Conservation (phyloP, 2,113 vertebrate genomes). For the Pantherophis guttatus region DNA sequence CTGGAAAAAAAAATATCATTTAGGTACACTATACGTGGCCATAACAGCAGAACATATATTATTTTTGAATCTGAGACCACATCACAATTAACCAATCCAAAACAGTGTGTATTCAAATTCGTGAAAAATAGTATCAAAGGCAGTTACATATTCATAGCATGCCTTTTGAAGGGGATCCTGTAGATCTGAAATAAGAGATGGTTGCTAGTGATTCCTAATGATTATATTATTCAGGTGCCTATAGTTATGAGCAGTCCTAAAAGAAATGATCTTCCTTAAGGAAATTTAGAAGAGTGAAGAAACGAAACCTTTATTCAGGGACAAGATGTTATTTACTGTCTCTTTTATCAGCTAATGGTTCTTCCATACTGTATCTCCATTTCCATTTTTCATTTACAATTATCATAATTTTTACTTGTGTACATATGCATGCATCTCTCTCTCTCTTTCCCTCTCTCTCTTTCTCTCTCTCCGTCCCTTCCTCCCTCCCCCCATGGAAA, state of each 20-base stretch:
- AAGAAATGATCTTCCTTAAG: background rate
- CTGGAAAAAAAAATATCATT: background rate
- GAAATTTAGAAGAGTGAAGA: background rate
- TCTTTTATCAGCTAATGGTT: background rate
- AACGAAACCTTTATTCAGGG: background rate
- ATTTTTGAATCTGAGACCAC: background rate
- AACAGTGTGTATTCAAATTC: background rate
- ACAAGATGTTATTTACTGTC: background rate
- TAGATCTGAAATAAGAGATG: background rate
- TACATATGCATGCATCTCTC: too few relatives aligned
- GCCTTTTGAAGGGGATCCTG: background rate
- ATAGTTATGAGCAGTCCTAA: background rate
- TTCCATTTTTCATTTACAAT: background rate
- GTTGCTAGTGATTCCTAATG: background rate
- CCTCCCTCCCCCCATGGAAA: background rate
- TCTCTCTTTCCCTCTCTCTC: too few relatives aligned
- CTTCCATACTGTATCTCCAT: background rate
- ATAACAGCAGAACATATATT: background rate
- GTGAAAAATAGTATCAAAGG: background rate
- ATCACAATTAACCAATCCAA: background rate
- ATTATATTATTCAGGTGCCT: background rate
- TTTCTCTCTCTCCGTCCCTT: too few relatives aligned
- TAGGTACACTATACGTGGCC: background rate
- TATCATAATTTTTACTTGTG: too few relatives aligned
- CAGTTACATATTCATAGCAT: background rate